A percentile compares a stretch with the other conserved stretches of the same genome.
Evolutionary conservation across 2,113 vertebrate genomes (phyloP).

Genomic region (Pandion haliaetus): DNA sequence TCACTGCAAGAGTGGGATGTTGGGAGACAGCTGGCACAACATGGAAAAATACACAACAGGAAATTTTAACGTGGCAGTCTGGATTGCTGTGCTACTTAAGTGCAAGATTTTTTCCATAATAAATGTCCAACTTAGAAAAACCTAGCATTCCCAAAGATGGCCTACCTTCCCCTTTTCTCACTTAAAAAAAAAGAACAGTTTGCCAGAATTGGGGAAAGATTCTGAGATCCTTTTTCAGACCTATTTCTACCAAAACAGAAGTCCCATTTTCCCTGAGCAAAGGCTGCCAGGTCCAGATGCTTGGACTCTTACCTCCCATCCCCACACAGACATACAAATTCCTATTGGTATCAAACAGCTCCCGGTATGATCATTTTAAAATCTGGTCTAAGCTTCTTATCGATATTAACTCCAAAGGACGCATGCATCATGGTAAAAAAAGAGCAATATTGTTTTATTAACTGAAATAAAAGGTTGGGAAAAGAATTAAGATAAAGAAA

Average conservation of each 20-base stretch:
- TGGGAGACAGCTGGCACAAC: not conserved
- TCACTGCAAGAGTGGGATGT: not conserved
- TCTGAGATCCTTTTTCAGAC: not conserved
- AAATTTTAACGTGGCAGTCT: not conserved
- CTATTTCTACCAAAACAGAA: not conserved
- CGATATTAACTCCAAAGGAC: rapidly evolving
- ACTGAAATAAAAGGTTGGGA: not conserved
- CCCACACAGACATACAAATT: not conserved
- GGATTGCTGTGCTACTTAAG: rapidly evolving
- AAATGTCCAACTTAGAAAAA: not conserved
- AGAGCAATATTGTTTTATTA: not conserved
- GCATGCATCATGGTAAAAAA: rapidly evolving
- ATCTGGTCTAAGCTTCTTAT: not conserved
- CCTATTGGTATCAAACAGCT: not conserved
- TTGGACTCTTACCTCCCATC: not conserved
- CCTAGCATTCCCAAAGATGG: not conserved
- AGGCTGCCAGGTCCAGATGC: not conserved
- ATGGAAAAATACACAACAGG: not conserved
- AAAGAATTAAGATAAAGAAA: not conserved
- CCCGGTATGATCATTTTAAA: not conserved
- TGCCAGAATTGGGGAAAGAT: not conserved
- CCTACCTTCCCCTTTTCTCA: not conserved
- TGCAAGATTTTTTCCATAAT: not conserved
- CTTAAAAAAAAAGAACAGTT: not conserved
- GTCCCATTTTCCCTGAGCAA: rapidly evolving